Conservation (phyloP, 2,888 invertebrate genomes). For the Ectropis crepuscularia region DNA sequence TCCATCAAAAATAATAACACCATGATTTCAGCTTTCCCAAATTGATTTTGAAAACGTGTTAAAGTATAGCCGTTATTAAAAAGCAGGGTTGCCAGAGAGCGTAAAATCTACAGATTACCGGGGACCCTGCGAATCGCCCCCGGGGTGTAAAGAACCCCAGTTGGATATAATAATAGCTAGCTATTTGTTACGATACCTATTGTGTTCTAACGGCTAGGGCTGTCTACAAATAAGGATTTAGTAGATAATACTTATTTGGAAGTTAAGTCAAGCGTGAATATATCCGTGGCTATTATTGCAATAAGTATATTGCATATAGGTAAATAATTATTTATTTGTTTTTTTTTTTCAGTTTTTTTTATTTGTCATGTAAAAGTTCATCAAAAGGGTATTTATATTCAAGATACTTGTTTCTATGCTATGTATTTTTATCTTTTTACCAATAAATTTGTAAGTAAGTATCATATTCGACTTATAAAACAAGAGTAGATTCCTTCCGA, state of each 20-base stretch:
- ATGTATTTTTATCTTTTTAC: no score
- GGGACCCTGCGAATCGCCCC: conserved; percentile 66
- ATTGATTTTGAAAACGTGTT: conserved; percentile 71
- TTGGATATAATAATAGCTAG: conserved; percentile 68
- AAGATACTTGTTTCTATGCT: no score
- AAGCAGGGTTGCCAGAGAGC: conserved; percentile 71
- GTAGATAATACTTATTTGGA: conserved; percentile 37
- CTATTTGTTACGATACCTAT: conserved; percentile 78
- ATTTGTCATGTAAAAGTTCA: neutral
- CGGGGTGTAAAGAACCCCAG: conserved; percentile 62
- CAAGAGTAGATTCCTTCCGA: no score
- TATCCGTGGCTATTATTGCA: conserved; percentile 36
- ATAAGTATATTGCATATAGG: conserved; percentile 21
- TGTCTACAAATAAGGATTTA: conserved; percentile 57
- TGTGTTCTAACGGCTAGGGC: conserved; percentile 74
- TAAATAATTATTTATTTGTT: neutral
- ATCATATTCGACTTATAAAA: no score
- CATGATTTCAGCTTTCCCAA: conserved; percentile 43
- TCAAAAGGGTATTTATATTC: no score
- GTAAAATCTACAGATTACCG: conserved; percentile 84
- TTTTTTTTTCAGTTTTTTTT: neutral
- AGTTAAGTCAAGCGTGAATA: conserved; percentile 45
- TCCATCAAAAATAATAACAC: conserved; percentile 44
- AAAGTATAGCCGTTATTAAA: conserved; percentile 77
- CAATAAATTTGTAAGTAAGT: no score